These are phyloP conservation scores for Catharus ustulatus DNA, from an alignment of 2,797 vertebrate genomes.

Conservation along the genomic window DNA sequence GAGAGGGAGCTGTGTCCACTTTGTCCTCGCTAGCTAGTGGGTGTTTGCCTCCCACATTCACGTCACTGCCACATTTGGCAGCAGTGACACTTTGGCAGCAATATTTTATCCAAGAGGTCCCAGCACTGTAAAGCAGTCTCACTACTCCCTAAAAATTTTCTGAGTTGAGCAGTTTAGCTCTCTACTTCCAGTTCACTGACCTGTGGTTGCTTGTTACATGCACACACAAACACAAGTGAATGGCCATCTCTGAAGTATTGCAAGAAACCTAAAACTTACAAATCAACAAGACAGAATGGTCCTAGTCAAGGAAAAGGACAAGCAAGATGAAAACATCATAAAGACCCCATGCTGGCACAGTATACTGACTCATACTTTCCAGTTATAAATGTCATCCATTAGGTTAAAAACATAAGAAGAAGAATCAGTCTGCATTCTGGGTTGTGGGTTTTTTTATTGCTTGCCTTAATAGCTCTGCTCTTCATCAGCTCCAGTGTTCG, in stretches of 20 bases:
- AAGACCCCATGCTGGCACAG: not conserved
- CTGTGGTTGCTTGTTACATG: not conserved
- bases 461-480: constrained; percentile 55
- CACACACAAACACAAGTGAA: not conserved
- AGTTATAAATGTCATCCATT: constrained; percentile 50
- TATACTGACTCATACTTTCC: constrained; percentile 38
- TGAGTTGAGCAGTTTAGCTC: not conserved
- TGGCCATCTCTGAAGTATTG: not conserved
- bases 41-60: constrained; percentile 27
- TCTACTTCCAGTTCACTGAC: not conserved
- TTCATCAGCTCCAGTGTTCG: constrained; percentile 21
- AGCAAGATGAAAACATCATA: constrained; percentile 25
- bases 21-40: constrained; percentile 12
- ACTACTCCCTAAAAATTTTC: not conserved
- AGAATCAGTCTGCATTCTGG: constrained; percentile 36
- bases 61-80: constrained; percentile 30
- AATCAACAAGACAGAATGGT: constrained; percentile 4
- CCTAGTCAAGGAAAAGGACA: constrained; percentile 2
- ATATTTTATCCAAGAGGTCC: not conserved
- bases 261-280: not conserved
- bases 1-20: constrained; percentile 32
- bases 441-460: not conserved
- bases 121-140: not conserved
- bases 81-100: not conserved
- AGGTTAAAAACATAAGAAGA: constrained; percentile 41